Evolutionary conservation across 2,797 vertebrate genomes (phyloP).

Genomic region (Paramormyrops hopkinsi): DNA sequence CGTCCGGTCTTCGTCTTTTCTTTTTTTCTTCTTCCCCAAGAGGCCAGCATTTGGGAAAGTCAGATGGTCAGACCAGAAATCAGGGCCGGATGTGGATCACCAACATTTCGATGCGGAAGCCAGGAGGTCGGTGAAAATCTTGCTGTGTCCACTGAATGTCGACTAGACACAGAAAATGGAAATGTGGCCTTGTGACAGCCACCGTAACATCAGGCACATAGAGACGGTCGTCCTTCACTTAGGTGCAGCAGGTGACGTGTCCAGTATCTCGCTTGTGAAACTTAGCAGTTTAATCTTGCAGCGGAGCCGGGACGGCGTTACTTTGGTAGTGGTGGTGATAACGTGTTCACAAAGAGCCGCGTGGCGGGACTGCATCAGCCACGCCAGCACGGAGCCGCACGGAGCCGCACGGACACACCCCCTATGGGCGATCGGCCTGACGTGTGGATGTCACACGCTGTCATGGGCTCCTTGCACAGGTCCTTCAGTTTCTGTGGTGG

Average conservation of each 20-base stretch:
- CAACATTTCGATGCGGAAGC: neutral
- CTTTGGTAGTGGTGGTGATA: constrained; percentile 24
- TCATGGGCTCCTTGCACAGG: neutral
- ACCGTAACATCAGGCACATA: neutral
- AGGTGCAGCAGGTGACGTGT: neutral
- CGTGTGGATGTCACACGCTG: neutral
- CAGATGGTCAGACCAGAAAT: neutral
- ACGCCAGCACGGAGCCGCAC: neutral
- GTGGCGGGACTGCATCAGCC: neutral
- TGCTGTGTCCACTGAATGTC: neutral
- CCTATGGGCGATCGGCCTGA: neutral
- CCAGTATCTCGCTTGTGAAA: neutral
- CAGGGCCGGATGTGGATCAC: neutral
- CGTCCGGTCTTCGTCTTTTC: neutral
- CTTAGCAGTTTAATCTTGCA: constrained; percentile 24
- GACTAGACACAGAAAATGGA: neutral
- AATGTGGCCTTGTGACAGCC: neutral
- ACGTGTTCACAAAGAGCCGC: neutral
- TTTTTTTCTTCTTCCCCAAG: neutral
- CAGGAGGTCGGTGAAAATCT: neutral
- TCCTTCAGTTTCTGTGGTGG: neutral
- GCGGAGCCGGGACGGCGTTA: constrained; percentile 14
- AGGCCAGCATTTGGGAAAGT: neutral
- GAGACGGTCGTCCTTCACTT: neutral
- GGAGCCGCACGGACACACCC: neutral